Base-by-base conservation (phyloP, 2,888 invertebrate species). In the Conus canariensis region DNA sequence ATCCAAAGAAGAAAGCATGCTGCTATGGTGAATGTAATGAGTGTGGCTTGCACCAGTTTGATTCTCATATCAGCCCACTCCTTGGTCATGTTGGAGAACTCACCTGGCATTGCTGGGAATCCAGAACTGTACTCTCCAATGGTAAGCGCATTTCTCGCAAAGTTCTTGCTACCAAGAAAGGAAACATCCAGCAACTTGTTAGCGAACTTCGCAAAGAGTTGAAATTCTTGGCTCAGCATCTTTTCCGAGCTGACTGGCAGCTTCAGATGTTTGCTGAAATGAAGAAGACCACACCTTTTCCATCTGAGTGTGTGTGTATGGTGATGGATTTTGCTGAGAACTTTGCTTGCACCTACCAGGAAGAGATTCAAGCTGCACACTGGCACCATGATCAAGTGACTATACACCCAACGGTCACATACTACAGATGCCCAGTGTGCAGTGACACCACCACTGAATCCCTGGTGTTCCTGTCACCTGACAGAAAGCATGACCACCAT, bases 171-270 rank as follows among this genome's bases (percentile, higher is more conserved):
- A 80, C 80, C 80, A 80, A 80, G 80, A 80, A 45, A 45, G 80
- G 45, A 45, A 4, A 80, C 16, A 80, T 80, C 45, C 77, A 4
- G 45, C 19, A 14, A 45, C 3, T 45, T 25, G 80, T 45, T 9
- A 30, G 10, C n/a, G 74, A 87, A 58, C 45, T 45, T 45, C 45
- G 45, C 74, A 16, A 19, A 8, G 87, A 87, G 58, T 8, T 74
- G 87, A 58, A 22, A 12, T 87, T 87, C 74, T 14, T 87, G 74
- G 45, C 87, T 4, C 19, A 45, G 9, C 87, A 87, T 30, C 74
- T 87, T 19, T 74, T 87, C 87, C 45, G 87, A 16, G 87, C 74
- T 74, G 87, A 87, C 74, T 87, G 87, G 87, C 87, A 87, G n/a
- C 74, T 25, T 25, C n/a, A 67, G 14, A 45, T 70, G 87, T 87